Evolutionary conservation across 2,113 vertebrate species (phyloP).

Genomic region (Osmerus eperlanus): DNA sequence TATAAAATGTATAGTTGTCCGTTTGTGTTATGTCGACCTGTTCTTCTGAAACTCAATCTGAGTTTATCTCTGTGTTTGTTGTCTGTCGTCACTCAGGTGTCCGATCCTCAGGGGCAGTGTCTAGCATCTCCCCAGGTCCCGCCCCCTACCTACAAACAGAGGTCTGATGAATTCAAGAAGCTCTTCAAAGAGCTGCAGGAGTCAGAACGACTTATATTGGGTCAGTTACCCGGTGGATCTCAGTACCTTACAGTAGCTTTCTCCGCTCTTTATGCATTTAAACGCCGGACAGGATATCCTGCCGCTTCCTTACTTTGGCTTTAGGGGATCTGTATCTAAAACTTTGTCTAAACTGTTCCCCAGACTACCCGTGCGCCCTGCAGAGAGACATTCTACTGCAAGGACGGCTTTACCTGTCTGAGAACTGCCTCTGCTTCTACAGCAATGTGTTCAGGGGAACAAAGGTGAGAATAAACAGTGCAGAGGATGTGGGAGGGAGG

Average conservation of each 20-base stretch:
- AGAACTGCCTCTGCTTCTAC: conserved; percentile 93
- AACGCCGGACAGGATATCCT: not conserved
- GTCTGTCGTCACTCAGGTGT: conserved; percentile 42
- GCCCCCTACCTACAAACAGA: conserved; percentile 84
- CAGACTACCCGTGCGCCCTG: conserved; percentile 91
- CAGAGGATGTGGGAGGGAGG: too few species aligned
- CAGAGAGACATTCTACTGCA: conserved; percentile 93
- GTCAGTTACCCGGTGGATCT: conserved; percentile 64
- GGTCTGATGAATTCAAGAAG: conserved; percentile 86
- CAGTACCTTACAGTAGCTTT: not conserved
- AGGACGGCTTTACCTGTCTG: conserved; percentile 87
- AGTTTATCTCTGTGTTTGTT: not conserved
- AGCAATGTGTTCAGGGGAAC: conserved; percentile 93
- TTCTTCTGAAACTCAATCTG: not conserved
- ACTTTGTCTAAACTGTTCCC: not conserved
- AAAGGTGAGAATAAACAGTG: conserved; percentile 62
- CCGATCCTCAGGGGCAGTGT: conserved; percentile 46
- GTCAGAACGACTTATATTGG: conserved; percentile 83
- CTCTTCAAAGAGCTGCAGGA: conserved; percentile 85
- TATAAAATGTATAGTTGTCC: too few species aligned
- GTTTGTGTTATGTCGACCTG: not conserved
- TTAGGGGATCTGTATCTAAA: too few species aligned
- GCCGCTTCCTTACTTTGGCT: too few species aligned
- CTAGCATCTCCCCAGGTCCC: conserved; percentile 68
- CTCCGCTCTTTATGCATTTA: not conserved